Conservation (phyloP, 2,888 invertebrate species). For the Rhamnusium bicolor region DNA sequence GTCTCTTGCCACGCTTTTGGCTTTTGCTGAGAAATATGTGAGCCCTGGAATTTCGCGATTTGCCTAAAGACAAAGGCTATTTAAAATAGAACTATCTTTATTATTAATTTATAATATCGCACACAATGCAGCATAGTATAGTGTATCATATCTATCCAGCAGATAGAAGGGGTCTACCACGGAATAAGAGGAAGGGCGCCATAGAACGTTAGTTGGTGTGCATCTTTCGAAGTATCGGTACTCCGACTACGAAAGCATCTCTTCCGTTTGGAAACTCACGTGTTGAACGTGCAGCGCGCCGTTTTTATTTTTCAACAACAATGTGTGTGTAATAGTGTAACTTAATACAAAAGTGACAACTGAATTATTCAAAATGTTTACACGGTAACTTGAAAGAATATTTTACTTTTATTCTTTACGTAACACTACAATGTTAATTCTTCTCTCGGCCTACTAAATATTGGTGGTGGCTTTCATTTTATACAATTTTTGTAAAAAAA, state of each 20-base stretch:
- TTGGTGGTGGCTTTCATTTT: slow-evolving; percentile 2
- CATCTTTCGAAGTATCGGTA: slow-evolving; percentile 63
- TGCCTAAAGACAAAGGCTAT: slow-evolving; percentile 18
- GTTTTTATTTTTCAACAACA: slow-evolving; percentile 24
- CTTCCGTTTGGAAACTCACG: slow-evolving; percentile 59
- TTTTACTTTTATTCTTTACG: not conserved
- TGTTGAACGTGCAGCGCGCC: slow-evolving; percentile 59
- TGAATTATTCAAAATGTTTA: slow-evolving; percentile 63
- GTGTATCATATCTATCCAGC: slow-evolving; percentile 50
- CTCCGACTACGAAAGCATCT: slow-evolving; percentile 57
- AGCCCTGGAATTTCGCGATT: not conserved
- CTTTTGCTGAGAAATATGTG: not conserved
- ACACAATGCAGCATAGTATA: slow-evolving; percentile 44
- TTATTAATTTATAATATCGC: slow-evolving; percentile 43
- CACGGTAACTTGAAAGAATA: slow-evolving; percentile 63
- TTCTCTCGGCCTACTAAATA: not conserved
- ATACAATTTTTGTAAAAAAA: not conserved
- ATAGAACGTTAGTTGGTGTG: slow-evolving; percentile 60
- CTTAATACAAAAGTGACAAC: slow-evolving; percentile 29
- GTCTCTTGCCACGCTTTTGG: not conserved
- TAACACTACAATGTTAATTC: not conserved
- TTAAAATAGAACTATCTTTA: slow-evolving; percentile 27
- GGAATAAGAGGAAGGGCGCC: slow-evolving; percentile 65
- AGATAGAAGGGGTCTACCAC: slow-evolving; percentile 66
- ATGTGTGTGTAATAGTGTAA: slow-evolving; percentile 47